Evolutionary conservation across 2,888 invertebrate genomes (phyloP), one percentile per base, ranked within the genome.

Genomic region (Lucinisca nassula): DNA sequence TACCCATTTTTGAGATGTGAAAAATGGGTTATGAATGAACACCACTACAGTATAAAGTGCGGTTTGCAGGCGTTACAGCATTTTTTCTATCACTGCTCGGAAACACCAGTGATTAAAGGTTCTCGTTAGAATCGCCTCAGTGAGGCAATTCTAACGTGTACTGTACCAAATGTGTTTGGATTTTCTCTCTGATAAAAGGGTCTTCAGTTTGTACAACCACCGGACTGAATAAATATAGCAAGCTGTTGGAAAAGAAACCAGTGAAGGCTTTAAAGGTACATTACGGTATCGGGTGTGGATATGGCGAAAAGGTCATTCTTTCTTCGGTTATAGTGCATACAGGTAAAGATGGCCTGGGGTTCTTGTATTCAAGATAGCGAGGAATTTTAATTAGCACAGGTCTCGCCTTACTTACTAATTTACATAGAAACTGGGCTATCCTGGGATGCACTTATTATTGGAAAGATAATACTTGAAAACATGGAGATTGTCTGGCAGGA

Each of bases 331-430:
- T 67, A 35, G 30, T 35, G n/a, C 40, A n/a, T 32, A 67, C 21
- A 67, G 67, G 24, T 67, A 67, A 35, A 35, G 14, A 35, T 67
- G 32, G 35, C 67, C 67, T 67, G 67, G 67, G 67, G 67, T 17
- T 67, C 35, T 30, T 30, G 6, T 35, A 17, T 32, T 8, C 67
- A 24, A 67, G 67, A 67, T 67, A 67, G 67, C 67, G 67, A 67
- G 67, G 67, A 67, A 67, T 67, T 67, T 67, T 67, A 67, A 67
- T 67, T 67, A 67, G 67, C 35, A 12, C 4, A 17, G 67, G 67
- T 67, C 67, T 67, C 67, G 67, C 67, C 67, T 67, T 67, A 67
- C 67, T 67, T 67, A 67, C 67, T 35, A 67, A 67, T 67, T 67
- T 67, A 35, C 67, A 67, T 67, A 67, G 67, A 67, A 67, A 67